Conservation (phyloP, 2,113 vertebrate species). For the Aldabrachelys gigantea region DNA sequence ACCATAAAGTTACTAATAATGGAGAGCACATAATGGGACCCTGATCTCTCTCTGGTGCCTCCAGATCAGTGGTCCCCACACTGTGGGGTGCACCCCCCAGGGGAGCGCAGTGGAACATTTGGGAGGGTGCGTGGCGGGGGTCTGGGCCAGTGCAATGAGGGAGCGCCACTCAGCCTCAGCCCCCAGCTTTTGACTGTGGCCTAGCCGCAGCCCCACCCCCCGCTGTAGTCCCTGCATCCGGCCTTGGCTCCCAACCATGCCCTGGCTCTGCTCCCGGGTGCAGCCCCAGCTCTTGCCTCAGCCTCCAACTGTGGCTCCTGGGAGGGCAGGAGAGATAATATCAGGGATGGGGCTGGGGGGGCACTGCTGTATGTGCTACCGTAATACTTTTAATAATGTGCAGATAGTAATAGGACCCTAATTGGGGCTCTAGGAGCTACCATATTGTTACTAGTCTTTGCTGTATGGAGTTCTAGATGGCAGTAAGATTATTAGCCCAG, state of each 20-base stretch:
- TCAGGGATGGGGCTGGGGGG: too few relatives aligned
- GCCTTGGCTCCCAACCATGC: neutral
- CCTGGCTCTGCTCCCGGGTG: neutral
- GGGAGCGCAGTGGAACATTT: too few relatives aligned
- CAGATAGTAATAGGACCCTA: neutral
- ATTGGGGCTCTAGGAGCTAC: neutral
- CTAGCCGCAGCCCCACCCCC: neutral
- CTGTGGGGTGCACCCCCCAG: too few relatives aligned
- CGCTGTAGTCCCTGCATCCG: neutral
- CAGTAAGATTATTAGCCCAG: neutral
- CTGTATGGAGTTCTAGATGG: neutral
- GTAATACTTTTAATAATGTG: neutral
- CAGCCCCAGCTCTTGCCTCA: too few relatives aligned
- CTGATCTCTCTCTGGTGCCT: neutral
- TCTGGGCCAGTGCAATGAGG: too few relatives aligned
- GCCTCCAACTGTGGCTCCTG: too few relatives aligned
- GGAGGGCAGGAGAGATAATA: too few relatives aligned
- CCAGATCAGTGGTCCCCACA: too few relatives aligned
- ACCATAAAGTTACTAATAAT: neutral
- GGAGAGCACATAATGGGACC: neutral
- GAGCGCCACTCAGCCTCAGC: neutral
- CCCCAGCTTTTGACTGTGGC: neutral
- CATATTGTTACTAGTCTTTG: neutral
- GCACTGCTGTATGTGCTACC: neutral
- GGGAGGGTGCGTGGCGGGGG: too few relatives aligned